Percentiles rank a stretch among this genome's conserved stretches.
Conservation (phyloP, 2,113 vertebrate species). For the Aptenodytes patagonicus region DNA sequence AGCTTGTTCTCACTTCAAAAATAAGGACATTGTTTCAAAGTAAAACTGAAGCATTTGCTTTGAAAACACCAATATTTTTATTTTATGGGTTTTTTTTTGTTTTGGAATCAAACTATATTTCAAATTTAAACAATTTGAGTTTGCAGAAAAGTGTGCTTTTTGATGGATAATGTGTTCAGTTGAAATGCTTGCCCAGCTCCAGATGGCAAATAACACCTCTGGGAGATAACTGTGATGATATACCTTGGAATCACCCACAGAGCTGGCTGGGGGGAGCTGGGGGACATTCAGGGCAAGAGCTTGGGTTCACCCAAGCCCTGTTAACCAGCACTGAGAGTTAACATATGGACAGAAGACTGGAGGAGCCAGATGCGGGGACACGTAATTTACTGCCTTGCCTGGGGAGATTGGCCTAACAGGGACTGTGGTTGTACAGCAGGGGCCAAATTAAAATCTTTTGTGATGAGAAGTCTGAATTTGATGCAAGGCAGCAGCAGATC, state of each 20-base stretch:
- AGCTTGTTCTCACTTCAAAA: slow-evolving; percentile 6
- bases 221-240: slow-evolving; percentile 9
- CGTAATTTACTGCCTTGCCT: not conserved
- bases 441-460: slow-evolving; percentile 36
- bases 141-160: not conserved
- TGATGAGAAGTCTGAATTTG: not conserved
- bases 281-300: not conserved
- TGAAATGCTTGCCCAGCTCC: slow-evolving; percentile 8
- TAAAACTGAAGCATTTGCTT: not conserved
- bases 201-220: slow-evolving; percentile 62
- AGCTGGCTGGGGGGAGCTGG: not conserved
- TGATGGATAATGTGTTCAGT: not conserved
- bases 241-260: slow-evolving; percentile 7
- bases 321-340: not conserved
- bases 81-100: not conserved
- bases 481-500: not conserved
- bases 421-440: not conserved
- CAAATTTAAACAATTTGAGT: not conserved
- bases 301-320: not conserved
- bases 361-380: not conserved
- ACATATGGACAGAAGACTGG: slow-evolving; percentile 1
- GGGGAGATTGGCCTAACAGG: not conserved
- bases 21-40: not conserved
- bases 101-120: not conserved
- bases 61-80: not conserved